Evolutionary conservation across 2,113 vertebrate genomes (phyloP).

Genomic region (Apaloderma vittatum): DNA sequence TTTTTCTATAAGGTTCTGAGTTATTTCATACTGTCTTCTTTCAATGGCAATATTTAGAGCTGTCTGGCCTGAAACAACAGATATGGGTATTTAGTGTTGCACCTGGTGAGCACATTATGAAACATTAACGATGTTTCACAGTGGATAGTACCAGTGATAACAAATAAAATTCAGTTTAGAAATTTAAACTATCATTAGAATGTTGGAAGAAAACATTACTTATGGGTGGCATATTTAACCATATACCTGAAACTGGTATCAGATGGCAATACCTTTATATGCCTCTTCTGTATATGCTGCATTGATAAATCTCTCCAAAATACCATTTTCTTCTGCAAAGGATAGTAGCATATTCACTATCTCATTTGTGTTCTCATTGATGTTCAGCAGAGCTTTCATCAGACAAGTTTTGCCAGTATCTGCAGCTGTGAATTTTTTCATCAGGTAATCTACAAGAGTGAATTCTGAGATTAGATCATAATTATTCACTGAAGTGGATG

Average conservation of each 20-base stretch:
- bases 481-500: background rate
- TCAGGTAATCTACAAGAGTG: constrained; percentile 78
- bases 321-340: constrained; percentile 79
- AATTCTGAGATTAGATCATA: background rate
- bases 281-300: constrained; percentile 85
- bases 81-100: background rate
- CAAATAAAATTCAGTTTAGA: background rate
- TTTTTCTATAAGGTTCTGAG: constrained; percentile 78
- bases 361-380: constrained; percentile 80
- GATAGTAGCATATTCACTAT: constrained; percentile 70
- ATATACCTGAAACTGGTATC: background rate
- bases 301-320: constrained; percentile 81
- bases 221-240: background rate
- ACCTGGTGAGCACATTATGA: background rate
- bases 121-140: background rate
- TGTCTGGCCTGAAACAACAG: constrained; percentile 78
- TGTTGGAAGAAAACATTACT: background rate
- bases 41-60: constrained; percentile 85
- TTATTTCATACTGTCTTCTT: constrained; percentile 81
- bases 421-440: constrained; percentile 81
- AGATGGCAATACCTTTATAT: constrained; percentile 78
- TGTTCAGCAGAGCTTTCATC: constrained; percentile 87
- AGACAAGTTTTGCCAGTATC: constrained; percentile 86
- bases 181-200: background rate
- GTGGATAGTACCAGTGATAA: background rate